Evolutionary conservation across 2,113 vertebrate species (phyloP), one percentile per base, ranked within the genome.

Genomic region (Gnathonemus longibarbis): DNA sequence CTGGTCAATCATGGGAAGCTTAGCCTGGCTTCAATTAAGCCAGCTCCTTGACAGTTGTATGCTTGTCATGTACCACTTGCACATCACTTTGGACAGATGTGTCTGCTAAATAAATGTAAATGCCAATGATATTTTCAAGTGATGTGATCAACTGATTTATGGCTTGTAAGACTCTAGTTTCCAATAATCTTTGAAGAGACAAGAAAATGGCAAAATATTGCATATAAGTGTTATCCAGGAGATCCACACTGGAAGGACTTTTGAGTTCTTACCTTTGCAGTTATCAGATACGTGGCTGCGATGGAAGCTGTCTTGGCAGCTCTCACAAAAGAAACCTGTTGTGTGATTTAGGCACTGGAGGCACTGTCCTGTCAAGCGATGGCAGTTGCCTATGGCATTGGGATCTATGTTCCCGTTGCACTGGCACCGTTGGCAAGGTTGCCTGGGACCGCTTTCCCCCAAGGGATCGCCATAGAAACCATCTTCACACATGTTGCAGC

Each of bases 301-400:
- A 0, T 96, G 96, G 94, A 96, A 98, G 5, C 97, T 97, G 0
- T 94, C 94, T 87, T 93, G 91, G 91, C 98, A 99, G 87, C 77
- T 92, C 91, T 98, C 96, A 0, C 98, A 99, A 93, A 91, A 89
- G 91, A 90, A 90, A 1, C 98, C 98, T 0, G 89, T 93, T 0
- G 97, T 99, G 94, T 98, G 96, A 94, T 98, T 89, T 90, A 95
- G 5, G 90, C 98, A 99, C 90, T 95, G 97, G 91, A 97, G 93
- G 92, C 98, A 99, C 89, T 97, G 91, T 0, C 98, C 98, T 0
- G 93, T 98, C 80, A 0, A 86, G 3, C 56, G 95, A 89, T 99
- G 93, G 0, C 98, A 99, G 92, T 95, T 97, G n/a, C 96, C 95
- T 1, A 94, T 91, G 0, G 94, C 93, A 0, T 93, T 95, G 70